Evolutionary conservation across 2,113 vertebrate species (phyloP).

Genomic region (Pycnonotus jocosus): DNA sequence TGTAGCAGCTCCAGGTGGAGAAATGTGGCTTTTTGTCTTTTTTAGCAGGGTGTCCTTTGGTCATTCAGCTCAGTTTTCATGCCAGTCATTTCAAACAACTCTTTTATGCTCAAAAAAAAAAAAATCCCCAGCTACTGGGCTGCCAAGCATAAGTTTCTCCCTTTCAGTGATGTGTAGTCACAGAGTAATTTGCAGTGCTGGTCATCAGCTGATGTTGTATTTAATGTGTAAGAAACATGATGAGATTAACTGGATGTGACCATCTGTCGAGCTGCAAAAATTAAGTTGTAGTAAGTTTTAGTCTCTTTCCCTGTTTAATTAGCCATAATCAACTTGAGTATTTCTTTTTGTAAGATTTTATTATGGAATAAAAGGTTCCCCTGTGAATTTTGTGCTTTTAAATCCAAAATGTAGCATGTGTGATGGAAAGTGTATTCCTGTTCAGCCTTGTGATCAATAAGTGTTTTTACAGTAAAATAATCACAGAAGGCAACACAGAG

Average conservation of each 20-base stretch:
- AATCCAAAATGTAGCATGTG: background rate
- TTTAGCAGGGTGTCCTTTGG: background rate
- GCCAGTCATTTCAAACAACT: background rate
- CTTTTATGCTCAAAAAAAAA: background rate
- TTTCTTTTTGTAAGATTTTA: background rate
- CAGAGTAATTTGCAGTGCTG: background rate
- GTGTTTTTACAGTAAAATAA: background rate
- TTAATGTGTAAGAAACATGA: background rate
- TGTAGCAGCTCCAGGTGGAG: background rate
- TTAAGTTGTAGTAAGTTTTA: background rate
- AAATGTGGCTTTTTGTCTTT: background rate
- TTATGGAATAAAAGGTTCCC: background rate
- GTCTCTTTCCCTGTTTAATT: background rate
- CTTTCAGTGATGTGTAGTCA: background rate
- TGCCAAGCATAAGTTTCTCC: background rate
- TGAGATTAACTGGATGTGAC: background rate
- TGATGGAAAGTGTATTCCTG: background rate
- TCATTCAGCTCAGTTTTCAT: background rate
- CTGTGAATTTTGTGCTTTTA: background rate
- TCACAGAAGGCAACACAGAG: background rate
- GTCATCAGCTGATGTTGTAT: background rate
- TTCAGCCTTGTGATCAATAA: background rate
- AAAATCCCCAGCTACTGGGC: background rate
- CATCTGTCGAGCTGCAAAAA: background rate
- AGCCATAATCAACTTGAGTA: background rate